These are phyloP conservation scores for Enteromius paludinosus DNA, from an alignment of 2,797 vertebrate species.

Conservation along the genomic window DNA sequence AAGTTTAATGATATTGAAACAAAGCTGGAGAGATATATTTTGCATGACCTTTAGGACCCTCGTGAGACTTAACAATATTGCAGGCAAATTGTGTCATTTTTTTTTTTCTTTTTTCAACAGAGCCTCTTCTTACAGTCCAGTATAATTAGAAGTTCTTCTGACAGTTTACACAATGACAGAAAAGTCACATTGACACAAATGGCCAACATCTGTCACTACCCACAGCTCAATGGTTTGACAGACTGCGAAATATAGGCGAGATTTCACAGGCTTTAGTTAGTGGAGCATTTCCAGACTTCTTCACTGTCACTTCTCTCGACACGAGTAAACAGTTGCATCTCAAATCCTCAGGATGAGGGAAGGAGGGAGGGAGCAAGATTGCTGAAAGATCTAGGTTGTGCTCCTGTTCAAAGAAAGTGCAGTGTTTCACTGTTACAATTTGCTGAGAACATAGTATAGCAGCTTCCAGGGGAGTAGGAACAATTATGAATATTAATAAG, in stretches of 20 bases:
- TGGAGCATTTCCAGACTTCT: constrained; percentile 24
- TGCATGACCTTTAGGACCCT: constrained; percentile 30
- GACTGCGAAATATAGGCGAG: constrained; percentile 19
- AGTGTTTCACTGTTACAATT: background rate
- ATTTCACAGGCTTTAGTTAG: constrained; percentile 31
- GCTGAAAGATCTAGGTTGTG: constrained; percentile 12
- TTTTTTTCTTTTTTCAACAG: background rate
- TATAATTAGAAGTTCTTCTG: constrained; percentile 34
- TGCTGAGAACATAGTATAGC: constrained; percentile 3
- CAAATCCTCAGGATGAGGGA: constrained; percentile 11
- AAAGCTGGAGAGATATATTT: constrained; percentile 17
- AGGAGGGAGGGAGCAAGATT: background rate
- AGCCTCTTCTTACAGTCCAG: background rate
- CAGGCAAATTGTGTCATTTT: constrained; percentile 12
- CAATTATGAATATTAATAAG: constrained; percentile 12
- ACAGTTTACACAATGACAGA: constrained; percentile 21
- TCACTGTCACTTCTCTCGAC: constrained; percentile 18
- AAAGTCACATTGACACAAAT: constrained; percentile 33
- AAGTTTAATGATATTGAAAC: constrained; percentile 39
- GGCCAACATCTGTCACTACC: constrained; percentile 27
- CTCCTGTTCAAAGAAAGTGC: background rate
- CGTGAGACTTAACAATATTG: constrained; percentile 38
- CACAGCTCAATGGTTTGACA: constrained; percentile 14
- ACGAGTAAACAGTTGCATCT: constrained; percentile 9
- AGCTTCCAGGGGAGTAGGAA: background rate